A percentile compares a stretch with the other conserved stretches of the same genome.
phyloP scores from a whole-genome alignment of 2,113 vertebrate genomes.

The Carettochelys insculpta region DNA sequence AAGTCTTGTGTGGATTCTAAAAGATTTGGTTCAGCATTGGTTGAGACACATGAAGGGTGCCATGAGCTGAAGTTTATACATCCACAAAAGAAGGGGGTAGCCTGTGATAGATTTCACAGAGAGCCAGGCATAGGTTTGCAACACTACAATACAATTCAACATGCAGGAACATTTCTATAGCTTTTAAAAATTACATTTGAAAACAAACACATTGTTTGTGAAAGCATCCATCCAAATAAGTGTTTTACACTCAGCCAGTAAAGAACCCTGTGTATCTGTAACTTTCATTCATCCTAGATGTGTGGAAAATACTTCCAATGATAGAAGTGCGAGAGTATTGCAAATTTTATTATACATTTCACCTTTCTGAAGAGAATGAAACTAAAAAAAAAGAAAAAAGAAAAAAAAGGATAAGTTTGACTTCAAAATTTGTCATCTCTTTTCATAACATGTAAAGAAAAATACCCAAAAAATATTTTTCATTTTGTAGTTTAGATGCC shows the following conservation, averaged over 20 bases:
- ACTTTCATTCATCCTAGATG: accelerated
- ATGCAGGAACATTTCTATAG: neutral
- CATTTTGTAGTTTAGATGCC: neutral
- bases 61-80: neutral
- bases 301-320: neutral
- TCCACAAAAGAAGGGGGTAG: neutral
- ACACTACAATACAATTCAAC: neutral
- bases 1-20: neutral
- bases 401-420: neutral
- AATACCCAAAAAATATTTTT: neutral
- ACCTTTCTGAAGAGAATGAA: neutral
- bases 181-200: neutral
- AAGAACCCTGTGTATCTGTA: neutral
- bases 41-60: neutral
- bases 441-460: neutral
- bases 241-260: neutral
- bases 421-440: neutral
- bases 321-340: neutral
- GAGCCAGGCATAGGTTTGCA: neutral
- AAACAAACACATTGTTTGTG: neutral
- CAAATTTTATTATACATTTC: neutral
- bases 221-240: neutral
- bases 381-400: too few relatives aligned
- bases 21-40: neutral
- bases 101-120: neutral